Evolutionary conservation across 1,140 invertebrate species (phyloP), one percentile per base, ranked within the genome.

Genomic region (Neodiprion lecontei): DNA sequence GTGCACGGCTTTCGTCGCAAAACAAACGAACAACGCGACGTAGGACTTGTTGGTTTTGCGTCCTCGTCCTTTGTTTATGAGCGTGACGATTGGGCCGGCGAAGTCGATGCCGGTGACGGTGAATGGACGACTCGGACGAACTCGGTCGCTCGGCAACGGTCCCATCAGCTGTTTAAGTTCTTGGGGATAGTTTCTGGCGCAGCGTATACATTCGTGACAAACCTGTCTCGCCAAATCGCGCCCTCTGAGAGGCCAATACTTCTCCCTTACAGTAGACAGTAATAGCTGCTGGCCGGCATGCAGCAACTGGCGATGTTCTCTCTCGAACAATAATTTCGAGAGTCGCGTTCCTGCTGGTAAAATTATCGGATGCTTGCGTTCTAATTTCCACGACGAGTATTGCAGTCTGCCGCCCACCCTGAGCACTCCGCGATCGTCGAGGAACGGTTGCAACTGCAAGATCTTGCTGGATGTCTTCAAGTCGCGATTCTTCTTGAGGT

Each of bases 331-430:
- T 47, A 80, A 21, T 61, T 21, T 77, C 0, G 76, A 66, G 9
- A 80, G 73, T 10, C 49, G 66, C 73, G 74, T 77, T 12, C 68
- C 74, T 9, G 61, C 21, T 10, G 79, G 75, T 1, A 85, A 68
- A 47, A 86, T 50, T 7, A 84, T 78, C 0, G 83, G 85, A 82
- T 85, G 84, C 70, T 83, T 84, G 67, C 72, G 75, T 5, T 80
- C 76, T 48, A 76, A 74, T 10, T 76, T 67, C 21, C 83, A 76
- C 1, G 72, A 47, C 7, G 83, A 71, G 65, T 81, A 53, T 9
- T 72, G 28, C 21, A 86, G 72, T 28, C 83, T 68, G n/a, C 85
- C 84, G 40, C 83, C 84, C 47, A 86, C 83, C 40, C 83, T 75
- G 14, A 87, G 53, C 7, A 84, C 23, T 69, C 79, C 79, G 17